Evolutionary conservation across 2,113 vertebrate genomes (phyloP), one percentile per base, ranked within the genome.

Genomic region (Triplophysa tibetana): DNA sequence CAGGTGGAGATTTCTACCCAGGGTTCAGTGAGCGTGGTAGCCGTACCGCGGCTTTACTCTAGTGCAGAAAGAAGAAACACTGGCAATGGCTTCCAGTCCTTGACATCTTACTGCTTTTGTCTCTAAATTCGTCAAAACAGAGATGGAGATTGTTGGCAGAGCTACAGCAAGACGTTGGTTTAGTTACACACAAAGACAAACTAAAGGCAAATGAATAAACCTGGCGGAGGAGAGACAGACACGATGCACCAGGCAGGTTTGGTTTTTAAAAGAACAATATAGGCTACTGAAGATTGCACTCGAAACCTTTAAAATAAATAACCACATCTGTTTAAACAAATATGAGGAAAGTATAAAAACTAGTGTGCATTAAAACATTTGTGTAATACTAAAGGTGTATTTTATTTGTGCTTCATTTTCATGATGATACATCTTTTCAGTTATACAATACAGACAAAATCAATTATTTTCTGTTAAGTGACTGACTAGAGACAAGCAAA

Each of bases 31-130:
- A 83, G 74, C 16, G 45, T 79, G 86, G 79, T 77, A 65, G 81
- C 79, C 88, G 19, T 87, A 88, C 83, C 87, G 81, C 79, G 80
- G 21, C 75, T 52, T 81, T 77, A 86, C 85, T 90, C 82, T 91
- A 92, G 88, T 87, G 88, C 75, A 91, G 88, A 87, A 91, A 90
- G 90, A 92, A 89, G 88, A 93, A 93, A 92, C 90, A 91, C 84
- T 85, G 88, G 91, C 92, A 91, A 3, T 77, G 75, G 91, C 77
- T 92, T 88, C 91, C 91, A 75, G 86, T 74, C 79, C 83, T 89
- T 89, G 91, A 90, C 82, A 73, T 88, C 87, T 87, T 86, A 90
- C 87, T 64, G 75, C 70, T 88, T 91, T 89, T 92, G 85, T 87
- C 83, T 93, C 91, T 92, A 88, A 89, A 93, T 91, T 89, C 89